Conservation (phyloP, 2,888 invertebrate genomes). For the Aporophyla lueneburgensis region DNA sequence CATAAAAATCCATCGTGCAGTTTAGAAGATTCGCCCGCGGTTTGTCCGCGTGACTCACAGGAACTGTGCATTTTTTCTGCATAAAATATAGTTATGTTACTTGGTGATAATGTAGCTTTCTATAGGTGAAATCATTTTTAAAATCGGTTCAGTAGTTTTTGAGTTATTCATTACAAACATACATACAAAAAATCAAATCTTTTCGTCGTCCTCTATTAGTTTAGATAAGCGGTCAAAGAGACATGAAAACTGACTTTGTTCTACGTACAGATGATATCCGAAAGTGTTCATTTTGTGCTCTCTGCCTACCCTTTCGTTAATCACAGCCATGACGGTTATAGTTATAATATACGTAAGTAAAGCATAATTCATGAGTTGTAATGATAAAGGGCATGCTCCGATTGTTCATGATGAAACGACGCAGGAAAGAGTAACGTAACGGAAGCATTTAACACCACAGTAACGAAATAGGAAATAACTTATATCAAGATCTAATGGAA, state of each 20-base stretch:
- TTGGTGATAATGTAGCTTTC: too few relatives aligned
- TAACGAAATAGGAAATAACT: conserved; percentile 52
- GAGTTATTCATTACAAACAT: too few relatives aligned
- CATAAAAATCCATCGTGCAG: neutral
- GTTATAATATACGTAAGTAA: conserved; percentile 27
- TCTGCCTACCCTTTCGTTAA: neutral
- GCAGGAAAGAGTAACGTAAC: conserved; percentile 56
- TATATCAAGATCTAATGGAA: conserved; percentile 39
- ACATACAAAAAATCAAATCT: too few relatives aligned
- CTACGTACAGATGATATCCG: neutral
- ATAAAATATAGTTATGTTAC: too few relatives aligned
- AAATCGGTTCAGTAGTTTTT: too few relatives aligned
- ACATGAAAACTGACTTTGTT: too few relatives aligned
- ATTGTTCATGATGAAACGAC: conserved; percentile 55
- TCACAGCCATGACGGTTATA: conserved; percentile 30
- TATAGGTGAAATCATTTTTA: too few relatives aligned
- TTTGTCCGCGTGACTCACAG: too few relatives aligned
- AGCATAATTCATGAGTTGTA: conserved; percentile 44
- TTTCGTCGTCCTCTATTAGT: too few relatives aligned
- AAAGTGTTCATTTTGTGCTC: neutral
- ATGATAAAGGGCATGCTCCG: conserved; percentile 61
- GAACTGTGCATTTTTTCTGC: too few relatives aligned
- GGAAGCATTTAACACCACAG: conserved; percentile 21
- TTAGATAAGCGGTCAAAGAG: too few relatives aligned
- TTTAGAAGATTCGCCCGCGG: neutral